Evolutionary conservation across 2,113 vertebrate genomes (phyloP).

Genomic region (Laticauda colubrina): DNA sequence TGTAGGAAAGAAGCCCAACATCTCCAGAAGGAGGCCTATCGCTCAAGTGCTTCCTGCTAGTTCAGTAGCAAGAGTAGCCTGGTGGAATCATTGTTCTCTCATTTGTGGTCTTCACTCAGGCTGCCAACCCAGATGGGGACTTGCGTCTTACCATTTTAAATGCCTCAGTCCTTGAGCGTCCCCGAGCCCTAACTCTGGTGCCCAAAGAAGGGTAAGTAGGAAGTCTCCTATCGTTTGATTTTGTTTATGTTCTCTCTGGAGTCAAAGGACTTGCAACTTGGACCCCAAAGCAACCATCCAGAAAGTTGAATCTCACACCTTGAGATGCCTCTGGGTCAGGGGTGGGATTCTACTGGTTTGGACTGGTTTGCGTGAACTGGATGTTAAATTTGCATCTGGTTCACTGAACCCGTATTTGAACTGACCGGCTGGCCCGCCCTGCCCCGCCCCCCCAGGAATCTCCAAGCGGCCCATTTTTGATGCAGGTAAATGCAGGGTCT

Average conservation of each 20-base stretch:
- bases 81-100: not conserved
- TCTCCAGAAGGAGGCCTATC: not conserved
- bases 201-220: slow-evolving; percentile 83
- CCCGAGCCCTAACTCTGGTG: slow-evolving; percentile 85
- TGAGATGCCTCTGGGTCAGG: no score
- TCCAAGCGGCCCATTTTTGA: no score
- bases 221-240: not conserved
- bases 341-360: no score
- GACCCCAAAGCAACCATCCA: not conserved
- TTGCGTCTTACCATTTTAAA: slow-evolving; percentile 87
- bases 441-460: no score
- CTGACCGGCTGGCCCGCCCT: no score
- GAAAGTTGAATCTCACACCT: not conserved
- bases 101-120: slow-evolving; percentile 65
- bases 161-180: slow-evolving; percentile 87
- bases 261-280: not conserved
- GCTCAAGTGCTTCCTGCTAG: not conserved
- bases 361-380: no score
- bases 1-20: not conserved
- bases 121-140: slow-evolving; percentile 91
- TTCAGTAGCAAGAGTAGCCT: not conserved
- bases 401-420: no score
- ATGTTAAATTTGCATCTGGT: no score
- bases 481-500: no score
- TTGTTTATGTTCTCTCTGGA: not conserved